These are phyloP conservation scores for Pandion haliaetus DNA, from an alignment of 2,113 vertebrate species.

Conservation along the genomic window DNA sequence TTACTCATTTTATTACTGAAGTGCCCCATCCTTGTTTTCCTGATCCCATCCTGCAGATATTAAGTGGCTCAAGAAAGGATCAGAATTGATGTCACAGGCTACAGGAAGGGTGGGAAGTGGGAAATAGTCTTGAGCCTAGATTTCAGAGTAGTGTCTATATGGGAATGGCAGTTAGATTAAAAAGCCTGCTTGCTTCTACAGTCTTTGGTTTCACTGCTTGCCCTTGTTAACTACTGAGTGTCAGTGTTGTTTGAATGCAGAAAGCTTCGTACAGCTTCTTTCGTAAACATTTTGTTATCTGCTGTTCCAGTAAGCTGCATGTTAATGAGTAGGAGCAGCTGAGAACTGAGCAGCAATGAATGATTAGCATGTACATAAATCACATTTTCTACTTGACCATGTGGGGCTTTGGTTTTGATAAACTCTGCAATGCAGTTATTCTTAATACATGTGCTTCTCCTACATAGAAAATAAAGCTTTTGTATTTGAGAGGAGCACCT, in stretches of 20 bases:
- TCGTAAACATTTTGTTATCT: accelerated
- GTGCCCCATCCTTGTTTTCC: background rate
- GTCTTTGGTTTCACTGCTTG: background rate
- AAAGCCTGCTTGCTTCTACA: background rate
- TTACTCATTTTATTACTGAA: background rate
- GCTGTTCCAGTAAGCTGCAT: background rate
- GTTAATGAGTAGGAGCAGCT: background rate
- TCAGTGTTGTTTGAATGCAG: background rate
- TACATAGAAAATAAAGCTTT: background rate
- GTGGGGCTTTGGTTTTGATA: background rate
- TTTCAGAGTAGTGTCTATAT: background rate
- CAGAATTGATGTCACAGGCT: background rate
- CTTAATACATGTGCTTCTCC: background rate
- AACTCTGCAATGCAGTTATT: background rate
- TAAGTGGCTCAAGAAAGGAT: background rate
- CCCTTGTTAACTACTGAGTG: background rate
- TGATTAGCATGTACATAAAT: background rate
- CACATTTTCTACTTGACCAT: background rate
- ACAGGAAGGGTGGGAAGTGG: background rate
- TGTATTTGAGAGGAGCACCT: background rate
- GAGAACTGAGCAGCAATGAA: background rate
- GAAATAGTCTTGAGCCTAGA: background rate
- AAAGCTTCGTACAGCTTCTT: background rate
- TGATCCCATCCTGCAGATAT: background rate
- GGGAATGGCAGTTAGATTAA: background rate